Conservation (phyloP, 2,797 vertebrate genomes). For the Parotocinclus haroldoi region DNA sequence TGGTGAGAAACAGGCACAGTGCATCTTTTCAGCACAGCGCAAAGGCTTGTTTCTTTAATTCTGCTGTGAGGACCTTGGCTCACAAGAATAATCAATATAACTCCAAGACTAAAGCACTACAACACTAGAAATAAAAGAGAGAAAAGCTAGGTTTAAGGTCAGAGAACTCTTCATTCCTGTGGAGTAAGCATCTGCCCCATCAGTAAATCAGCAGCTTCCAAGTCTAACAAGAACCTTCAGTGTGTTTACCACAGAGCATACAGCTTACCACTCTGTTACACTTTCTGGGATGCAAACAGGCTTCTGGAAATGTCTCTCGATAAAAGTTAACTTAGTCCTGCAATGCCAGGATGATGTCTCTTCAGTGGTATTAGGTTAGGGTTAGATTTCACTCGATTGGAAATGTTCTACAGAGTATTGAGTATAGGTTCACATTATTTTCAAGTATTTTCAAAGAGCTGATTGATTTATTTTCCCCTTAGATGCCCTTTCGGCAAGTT, state of each 20-base stretch:
- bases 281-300: conserved; percentile 20
- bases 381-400: conserved; percentile 48
- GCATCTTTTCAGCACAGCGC: conserved; percentile 9
- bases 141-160: conserved; percentile 4
- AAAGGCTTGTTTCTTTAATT: conserved; percentile 32
- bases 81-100: neutral
- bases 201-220: conserved; percentile 31
- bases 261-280: conserved; percentile 18
- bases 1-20: conserved; percentile 5
- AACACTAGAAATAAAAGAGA: neutral
- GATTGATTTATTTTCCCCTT: neutral
- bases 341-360: conserved; percentile 37
- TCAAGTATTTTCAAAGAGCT: neutral
- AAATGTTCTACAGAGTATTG: neutral
- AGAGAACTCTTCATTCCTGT: conserved; percentile 24
- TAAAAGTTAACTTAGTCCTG: conserved; percentile 32
- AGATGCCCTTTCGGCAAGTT: too few species aligned
- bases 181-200: conserved; percentile 21
- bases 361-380: conserved; percentile 54
- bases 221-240: conserved; percentile 26
- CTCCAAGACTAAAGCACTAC: neutral
- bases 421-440: too few species aligned
- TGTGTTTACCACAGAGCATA: conserved; percentile 23
- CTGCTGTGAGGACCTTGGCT: conserved; percentile 10
- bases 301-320: conserved; percentile 34